Percentiles rank a stretch among this genome's conserved stretches.
phyloP scores from a whole-genome alignment of 2,797 vertebrate genomes.

The Siniperca undulata region DNA sequence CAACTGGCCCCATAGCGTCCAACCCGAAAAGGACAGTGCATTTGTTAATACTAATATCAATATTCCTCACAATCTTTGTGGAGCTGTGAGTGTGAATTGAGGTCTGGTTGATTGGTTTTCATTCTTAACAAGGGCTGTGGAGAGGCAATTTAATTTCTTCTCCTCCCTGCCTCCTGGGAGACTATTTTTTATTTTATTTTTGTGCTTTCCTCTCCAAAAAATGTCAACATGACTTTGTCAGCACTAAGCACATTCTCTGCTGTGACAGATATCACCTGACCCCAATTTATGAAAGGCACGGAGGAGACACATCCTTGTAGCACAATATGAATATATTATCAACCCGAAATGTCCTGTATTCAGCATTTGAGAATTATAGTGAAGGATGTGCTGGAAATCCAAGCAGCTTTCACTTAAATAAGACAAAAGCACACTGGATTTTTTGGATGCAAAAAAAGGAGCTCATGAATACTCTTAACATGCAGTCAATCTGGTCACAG shows the following conservation, averaged over 20 bases:
- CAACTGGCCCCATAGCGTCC: conserved; percentile 36
- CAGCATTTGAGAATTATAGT: conserved; percentile 45
- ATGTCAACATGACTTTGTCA: conserved; percentile 82
- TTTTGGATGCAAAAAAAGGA: conserved; percentile 27
- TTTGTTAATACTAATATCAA: conserved; percentile 75
- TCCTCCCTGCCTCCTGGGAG: conserved; percentile 68
- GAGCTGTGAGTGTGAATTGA: conserved; percentile 65
- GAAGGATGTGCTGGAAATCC: conserved; percentile 52
- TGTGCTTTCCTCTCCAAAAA: conserved; percentile 76
- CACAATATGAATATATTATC: conserved; percentile 79
- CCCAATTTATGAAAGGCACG: conserved; percentile 81
- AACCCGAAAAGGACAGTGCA: conserved; percentile 50
- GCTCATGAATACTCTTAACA: conserved; percentile 40
- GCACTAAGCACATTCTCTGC: conserved; percentile 74
- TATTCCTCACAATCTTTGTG: conserved; percentile 71
- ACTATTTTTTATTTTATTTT: conserved; percentile 64
- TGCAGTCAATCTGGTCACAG: conserved; percentile 4
- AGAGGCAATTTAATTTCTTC: conserved; percentile 81
- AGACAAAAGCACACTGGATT: conserved; percentile 49
- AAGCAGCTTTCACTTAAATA: conserved; percentile 59
- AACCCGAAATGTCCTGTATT: conserved; percentile 51
- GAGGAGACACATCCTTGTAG: conserved; percentile 63
- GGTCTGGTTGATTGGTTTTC: conserved; percentile 77
- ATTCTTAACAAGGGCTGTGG: conserved; percentile 73
- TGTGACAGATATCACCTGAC: conserved; percentile 83